Conservation (phyloP, 2,797 vertebrate genomes). For the Scolopax rusticola region DNA sequence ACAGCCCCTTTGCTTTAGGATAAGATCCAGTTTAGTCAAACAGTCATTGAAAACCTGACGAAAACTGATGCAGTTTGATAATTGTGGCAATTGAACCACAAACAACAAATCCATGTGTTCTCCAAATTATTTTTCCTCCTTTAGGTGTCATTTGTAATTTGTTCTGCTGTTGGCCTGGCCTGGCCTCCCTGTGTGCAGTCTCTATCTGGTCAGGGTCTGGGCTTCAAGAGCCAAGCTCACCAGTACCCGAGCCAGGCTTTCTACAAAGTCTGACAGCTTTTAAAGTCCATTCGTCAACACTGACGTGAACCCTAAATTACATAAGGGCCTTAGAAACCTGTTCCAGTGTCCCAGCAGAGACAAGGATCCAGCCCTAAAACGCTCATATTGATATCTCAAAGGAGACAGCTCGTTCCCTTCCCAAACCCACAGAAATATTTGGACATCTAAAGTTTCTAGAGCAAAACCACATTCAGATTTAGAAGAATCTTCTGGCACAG, state of each 20-base stretch:
- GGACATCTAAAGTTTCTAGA: conserved; percentile 29
- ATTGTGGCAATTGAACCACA: not conserved
- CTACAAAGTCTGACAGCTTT: conserved; percentile 75
- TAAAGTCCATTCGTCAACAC: conserved; percentile 73
- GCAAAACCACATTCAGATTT: conserved; percentile 29
- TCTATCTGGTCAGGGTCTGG: conserved; percentile 36
- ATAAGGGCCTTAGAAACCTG: conserved; percentile 56
- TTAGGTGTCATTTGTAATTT: conserved; percentile 74
- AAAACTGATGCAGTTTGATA: conserved; percentile 19
- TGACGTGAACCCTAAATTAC: conserved; percentile 71
- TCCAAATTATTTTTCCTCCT: conserved; percentile 29
- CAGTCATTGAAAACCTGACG: not conserved
- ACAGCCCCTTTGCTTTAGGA: not conserved
- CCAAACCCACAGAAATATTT: conserved; percentile 63
- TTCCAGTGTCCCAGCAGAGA: conserved; percentile 52
- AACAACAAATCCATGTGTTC: not conserved
- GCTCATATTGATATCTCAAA: conserved; percentile 32
- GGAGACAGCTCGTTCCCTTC: conserved; percentile 38
- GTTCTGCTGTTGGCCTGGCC: conserved; percentile 43
- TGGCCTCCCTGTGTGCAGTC: not conserved
- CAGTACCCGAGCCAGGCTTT: conserved; percentile 43
- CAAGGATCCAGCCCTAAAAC: conserved; percentile 37
- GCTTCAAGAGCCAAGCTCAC: conserved; percentile 46
- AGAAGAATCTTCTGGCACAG: conserved; percentile 45
- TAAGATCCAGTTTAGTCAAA: not conserved